phyloP scores from a whole-genome alignment of 1,140 invertebrate species.

The Triops cancriformis region DNA sequence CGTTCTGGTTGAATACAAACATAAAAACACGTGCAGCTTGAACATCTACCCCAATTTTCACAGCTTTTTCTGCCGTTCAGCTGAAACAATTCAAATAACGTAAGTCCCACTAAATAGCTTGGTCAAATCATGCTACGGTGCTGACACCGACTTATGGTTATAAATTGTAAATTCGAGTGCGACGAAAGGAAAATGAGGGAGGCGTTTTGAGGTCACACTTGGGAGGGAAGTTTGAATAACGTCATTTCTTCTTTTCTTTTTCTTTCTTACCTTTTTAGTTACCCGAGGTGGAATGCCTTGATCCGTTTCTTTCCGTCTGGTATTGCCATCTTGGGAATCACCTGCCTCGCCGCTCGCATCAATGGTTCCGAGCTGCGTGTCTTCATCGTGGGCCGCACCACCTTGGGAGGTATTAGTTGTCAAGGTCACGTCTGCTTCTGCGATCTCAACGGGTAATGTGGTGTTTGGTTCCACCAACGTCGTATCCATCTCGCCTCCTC shows the following conservation, averaged over 20 bases:
- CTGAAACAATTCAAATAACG: too few species aligned
- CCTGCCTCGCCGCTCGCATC: neutral
- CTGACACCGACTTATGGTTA: too few species aligned
- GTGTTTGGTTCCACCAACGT: neutral
- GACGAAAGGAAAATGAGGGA: too few species aligned
- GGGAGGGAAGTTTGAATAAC: too few species aligned
- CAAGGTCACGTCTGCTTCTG: neutral
- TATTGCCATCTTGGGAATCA: neutral
- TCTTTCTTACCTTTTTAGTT: neutral
- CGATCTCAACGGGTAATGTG: neutral
- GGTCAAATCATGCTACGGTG: too few species aligned
- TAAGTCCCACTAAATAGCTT: too few species aligned
- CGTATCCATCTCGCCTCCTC: neutral
- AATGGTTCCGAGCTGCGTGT: neutral
- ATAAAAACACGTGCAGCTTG: too few species aligned
- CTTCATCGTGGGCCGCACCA: neutral
- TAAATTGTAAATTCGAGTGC: too few species aligned
- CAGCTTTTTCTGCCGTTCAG: too few species aligned
- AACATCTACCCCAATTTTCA: too few species aligned
- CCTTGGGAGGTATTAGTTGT: neutral
- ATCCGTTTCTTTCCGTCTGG: neutral
- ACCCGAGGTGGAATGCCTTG: conserved; percentile 7
- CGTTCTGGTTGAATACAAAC: too few species aligned
- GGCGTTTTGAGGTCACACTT: too few species aligned
- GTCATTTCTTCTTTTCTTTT: neutral